A percentile compares a stretch with the other conserved stretches of the same genome.
Evolutionary conservation across 2,797 vertebrate species (phyloP).

Genomic region (Megaceryle alcyon): DNA sequence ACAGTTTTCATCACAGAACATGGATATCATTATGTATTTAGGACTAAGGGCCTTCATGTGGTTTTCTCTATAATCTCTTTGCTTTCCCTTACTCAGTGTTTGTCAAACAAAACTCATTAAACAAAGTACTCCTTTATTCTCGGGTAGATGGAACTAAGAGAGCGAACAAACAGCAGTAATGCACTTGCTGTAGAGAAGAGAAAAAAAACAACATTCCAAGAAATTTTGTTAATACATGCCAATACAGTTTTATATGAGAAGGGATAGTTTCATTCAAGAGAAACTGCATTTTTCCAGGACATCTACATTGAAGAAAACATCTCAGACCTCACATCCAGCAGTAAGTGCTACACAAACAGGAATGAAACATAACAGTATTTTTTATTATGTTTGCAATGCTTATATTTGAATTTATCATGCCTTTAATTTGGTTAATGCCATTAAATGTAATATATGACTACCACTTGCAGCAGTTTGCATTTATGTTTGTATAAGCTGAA

Average conservation of each 20-base stretch:
- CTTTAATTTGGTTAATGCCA: slow-evolving; percentile 16
- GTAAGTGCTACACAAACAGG: slow-evolving; percentile 16
- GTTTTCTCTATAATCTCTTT: slow-evolving; percentile 63
- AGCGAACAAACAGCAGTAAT: slow-evolving; percentile 56
- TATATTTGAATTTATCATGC: neutral
- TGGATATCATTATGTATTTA: slow-evolving; percentile 29
- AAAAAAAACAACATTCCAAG: slow-evolving; percentile 37
- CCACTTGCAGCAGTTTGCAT: neutral
- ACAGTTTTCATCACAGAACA: neutral
- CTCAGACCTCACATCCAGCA: slow-evolving; percentile 6
- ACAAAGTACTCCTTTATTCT: slow-evolving; percentile 77
- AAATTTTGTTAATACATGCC: slow-evolving; percentile 48
- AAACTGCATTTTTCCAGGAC: slow-evolving; percentile 33
- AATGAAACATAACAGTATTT: neutral
- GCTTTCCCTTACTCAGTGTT: slow-evolving; percentile 62
- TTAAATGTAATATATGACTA: slow-evolving; percentile 14
- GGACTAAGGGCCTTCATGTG: neutral
- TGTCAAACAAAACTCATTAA: slow-evolving; percentile 48
- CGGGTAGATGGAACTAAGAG: slow-evolving; percentile 53
- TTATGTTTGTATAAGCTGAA: neutral
- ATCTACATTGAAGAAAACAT: slow-evolving; percentile 38
- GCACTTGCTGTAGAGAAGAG: slow-evolving; percentile 48
- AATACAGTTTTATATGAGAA: slow-evolving; percentile 36
- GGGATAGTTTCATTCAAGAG: slow-evolving; percentile 12
- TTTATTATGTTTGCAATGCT: slow-evolving; percentile 1